Base-by-base conservation (phyloP, 2,888 invertebrate genomes). In the Ormyrus pomaceus region DNA sequence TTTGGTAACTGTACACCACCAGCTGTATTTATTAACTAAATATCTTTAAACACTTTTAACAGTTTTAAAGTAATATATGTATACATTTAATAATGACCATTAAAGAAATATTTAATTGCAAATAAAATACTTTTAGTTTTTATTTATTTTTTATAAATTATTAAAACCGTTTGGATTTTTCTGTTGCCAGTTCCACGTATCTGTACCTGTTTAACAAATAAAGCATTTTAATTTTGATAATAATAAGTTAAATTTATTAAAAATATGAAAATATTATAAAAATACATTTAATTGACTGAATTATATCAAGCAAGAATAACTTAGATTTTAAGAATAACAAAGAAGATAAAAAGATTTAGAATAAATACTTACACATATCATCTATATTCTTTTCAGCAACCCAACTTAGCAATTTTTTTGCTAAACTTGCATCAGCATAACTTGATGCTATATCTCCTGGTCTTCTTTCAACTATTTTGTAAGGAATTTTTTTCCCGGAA, bases 181-280 rank as follows among this genome's bases (percentile, higher is more conserved):
- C 71, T 94, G 93, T 90, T 98, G 97, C 97, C 97, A 98, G 73
- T 93, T 93, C 97, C 97, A 98, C 0, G 96, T 93, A 88, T 97
- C 97, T 9, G 89, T 91, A 89, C 93, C 93, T 92, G 87, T 9
- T 86, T 87, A 51, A 61, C 58, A 61, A 81, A 56, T 53, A 45
- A 64, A 66, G 55, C 0, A 56, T 69, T 56, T 13, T 9, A 65
- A 61, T 59, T 56, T 9, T 70, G 34, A 56, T 70, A 19, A 71
- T 6, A 19, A 70, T 51, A 58, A 4, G 34, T 51, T 51, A 69
- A 53, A 34, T 64, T 45, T 65, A 34, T 13, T 53, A 51, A 51
- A 34, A 62, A 46, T 19, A 19, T 19, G 19, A 2, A 19, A 19
- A 19, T 19, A 19, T 19, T 19, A 19, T 19, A 19, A 19, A 19